Base-by-base conservation (phyloP, 2,888 invertebrate species). In the Scaptodrosophila latifasciaeformis region DNA sequence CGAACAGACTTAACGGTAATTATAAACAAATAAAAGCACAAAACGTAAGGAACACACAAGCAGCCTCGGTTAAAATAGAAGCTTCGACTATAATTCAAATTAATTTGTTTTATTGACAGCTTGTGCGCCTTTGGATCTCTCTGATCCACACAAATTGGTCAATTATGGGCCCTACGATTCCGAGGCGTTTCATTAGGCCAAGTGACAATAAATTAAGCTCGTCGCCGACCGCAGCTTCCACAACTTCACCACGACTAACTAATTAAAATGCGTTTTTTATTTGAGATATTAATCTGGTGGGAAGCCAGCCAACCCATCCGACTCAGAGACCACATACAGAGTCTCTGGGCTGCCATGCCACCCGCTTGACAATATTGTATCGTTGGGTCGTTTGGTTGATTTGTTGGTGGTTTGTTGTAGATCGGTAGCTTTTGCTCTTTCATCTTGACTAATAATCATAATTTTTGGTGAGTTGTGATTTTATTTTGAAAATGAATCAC, bases 151-250 rank as follows among this genome's bases (percentile, higher is more conserved):
- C 71, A 80, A 80, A 82, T 79, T 82, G 81, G 70, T 78, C 75
- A 70, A 75, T 80, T 74, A 76, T 67, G 53, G 52, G 58, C 61
- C 48, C 17, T 37, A 15, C 48, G 55, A n/a, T 31, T 40, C 39
- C 29, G 43, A 66, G 65, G 66, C 70, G 82, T 83, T 83, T 79
- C 77, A 78, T 81, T 82, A 72, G 75, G 62, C 67, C 62, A 67
- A 78, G 82, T 83, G 84, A 83, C 84, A 84, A 83, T 82, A 83
- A 83, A 82, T 84, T 78, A 70, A 76, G 81, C 70, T 37, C 37
- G 69, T 65, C 66, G 70, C 52, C 71, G 77, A 24, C 65, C 64
- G 62, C 42, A 51, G 31, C 49, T 39, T 47, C 37, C 37, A 42
- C 42, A 44, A 19, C 51, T 24, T 18, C 19, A n/a, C n/a, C 56